Evolutionary conservation across 2,113 vertebrate species (phyloP).

Genomic region (Ondatra zibethicus): DNA sequence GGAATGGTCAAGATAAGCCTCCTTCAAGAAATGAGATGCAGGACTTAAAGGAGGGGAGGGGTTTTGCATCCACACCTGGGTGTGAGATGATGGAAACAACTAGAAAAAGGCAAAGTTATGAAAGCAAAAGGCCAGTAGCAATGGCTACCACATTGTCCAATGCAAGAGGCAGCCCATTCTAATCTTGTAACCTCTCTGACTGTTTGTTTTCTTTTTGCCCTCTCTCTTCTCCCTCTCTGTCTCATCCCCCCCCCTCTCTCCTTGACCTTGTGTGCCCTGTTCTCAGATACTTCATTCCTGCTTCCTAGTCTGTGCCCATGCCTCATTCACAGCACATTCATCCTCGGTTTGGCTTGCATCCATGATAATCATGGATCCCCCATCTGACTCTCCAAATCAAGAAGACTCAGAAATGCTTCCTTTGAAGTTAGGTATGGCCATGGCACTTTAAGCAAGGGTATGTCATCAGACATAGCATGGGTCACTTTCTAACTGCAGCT

Average conservation of each 20-base stretch:
- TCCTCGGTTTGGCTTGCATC: neutral
- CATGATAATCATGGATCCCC: neutral
- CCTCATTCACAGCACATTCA: neutral
- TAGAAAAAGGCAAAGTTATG: neutral
- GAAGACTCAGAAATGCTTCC: neutral
- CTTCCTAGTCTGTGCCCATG: neutral
- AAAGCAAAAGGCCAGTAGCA: neutral
- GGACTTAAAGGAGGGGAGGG: neutral
- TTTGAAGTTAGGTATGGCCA: neutral
- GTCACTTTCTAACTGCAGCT: neutral
- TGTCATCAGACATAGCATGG: neutral
- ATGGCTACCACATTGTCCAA: neutral
- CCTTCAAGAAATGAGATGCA: neutral
- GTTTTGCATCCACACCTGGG: neutral
- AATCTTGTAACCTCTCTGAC: neutral
- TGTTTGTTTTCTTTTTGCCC: neutral
- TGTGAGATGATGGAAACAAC: neutral
- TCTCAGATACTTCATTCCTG: neutral
- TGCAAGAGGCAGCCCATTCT: neutral
- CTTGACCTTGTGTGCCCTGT: neutral
- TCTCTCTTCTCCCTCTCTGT: neutral
- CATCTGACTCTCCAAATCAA: neutral
- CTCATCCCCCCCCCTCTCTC: neutral
- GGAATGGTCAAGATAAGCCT: neutral
- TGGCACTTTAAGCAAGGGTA: neutral